Evolutionary conservation across 2,113 vertebrate species (phyloP).

Genomic region (Oxyruncus cristatus): DNA sequence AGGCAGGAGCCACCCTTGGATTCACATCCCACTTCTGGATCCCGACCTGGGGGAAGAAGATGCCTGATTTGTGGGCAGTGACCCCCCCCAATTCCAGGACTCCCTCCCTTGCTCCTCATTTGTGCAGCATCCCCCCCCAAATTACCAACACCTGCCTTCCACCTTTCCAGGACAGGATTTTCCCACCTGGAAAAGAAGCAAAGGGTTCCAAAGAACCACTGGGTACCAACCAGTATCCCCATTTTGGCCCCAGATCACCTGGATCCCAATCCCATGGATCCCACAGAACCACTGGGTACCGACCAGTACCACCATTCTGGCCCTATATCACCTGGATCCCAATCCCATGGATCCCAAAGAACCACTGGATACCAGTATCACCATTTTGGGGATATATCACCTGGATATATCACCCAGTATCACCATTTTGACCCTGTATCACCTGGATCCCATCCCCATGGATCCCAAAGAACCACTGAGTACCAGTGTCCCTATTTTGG

Average conservation of each 20-base stretch:
- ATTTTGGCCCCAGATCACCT: background rate
- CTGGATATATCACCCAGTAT: background rate
- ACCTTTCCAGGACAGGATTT: background rate
- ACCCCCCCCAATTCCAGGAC: background rate
- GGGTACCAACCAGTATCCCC: rapidly evolving
- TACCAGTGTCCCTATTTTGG: too few relatives aligned
- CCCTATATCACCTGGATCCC: rapidly evolving
- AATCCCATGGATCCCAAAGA: background rate
- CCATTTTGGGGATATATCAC: rapidly evolving
- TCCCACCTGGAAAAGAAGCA: background rate
- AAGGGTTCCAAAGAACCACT: rapidly evolving
- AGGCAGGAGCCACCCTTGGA: background rate
- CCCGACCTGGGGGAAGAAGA: rapidly evolving
- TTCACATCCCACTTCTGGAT: background rate
- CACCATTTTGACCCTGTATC: too few relatives aligned
- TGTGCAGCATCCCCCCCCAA: too few relatives aligned
- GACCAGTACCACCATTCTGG: background rate
- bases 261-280: background rate
- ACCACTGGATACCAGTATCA: background rate
- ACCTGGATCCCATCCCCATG: too few relatives aligned
- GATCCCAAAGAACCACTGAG: background rate
- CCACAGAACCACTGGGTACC: background rate
- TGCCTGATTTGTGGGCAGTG: rapidly evolving
- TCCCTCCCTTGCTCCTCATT: too few relatives aligned
- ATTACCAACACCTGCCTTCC: rapidly evolving